These are phyloP conservation scores for Bombus pascuorum DNA, from an alignment of 1,140 invertebrate species.

Conservation along the genomic window DNA sequence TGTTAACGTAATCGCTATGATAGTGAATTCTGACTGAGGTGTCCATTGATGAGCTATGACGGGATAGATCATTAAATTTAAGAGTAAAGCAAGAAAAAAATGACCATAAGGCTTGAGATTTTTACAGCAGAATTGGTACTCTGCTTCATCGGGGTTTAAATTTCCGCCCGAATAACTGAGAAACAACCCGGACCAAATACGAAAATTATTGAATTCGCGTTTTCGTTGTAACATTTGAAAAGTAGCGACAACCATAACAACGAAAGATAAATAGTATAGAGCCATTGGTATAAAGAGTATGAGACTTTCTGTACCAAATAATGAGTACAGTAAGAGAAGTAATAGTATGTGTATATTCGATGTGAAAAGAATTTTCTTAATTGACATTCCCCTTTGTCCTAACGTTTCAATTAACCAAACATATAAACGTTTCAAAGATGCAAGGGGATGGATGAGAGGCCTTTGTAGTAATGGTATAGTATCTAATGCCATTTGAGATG, in stretches of 20 bases:
- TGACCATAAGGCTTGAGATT: slow-evolving; percentile 91
- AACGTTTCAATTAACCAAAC: slow-evolving; percentile 86
- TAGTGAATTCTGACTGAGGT: slow-evolving; percentile 91
- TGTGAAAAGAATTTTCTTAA: slow-evolving; percentile 81
- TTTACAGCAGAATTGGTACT: slow-evolving; percentile 91
- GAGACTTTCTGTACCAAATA: slow-evolving; percentile 86
- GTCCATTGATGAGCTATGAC: slow-evolving; percentile 90
- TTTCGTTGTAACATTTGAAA: slow-evolving; percentile 91
- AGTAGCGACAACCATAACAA: slow-evolving; percentile 89
- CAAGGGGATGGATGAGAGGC: slow-evolving; percentile 87
- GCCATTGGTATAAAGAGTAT: slow-evolving; percentile 87
- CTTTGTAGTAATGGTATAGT: slow-evolving; percentile 88
- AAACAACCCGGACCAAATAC: slow-evolving; percentile 91
- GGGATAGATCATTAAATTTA: slow-evolving; percentile 90
- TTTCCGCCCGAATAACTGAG: slow-evolving; percentile 87
- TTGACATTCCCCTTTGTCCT: slow-evolving; percentile 82
- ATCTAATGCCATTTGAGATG: slow-evolving; percentile 85
- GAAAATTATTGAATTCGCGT: slow-evolving; percentile 88
- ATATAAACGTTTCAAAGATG: slow-evolving; percentile 87
- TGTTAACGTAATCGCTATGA: slow-evolving; percentile 88
- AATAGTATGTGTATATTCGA: slow-evolving; percentile 86
- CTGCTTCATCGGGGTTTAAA: slow-evolving; percentile 89
- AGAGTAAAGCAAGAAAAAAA: slow-evolving; percentile 89
- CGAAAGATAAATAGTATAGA: slow-evolving; percentile 88
- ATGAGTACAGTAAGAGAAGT: slow-evolving; percentile 87